Conservation (phyloP, 2,888 invertebrate genomes). For the Hydropsyche betteni region DNA sequence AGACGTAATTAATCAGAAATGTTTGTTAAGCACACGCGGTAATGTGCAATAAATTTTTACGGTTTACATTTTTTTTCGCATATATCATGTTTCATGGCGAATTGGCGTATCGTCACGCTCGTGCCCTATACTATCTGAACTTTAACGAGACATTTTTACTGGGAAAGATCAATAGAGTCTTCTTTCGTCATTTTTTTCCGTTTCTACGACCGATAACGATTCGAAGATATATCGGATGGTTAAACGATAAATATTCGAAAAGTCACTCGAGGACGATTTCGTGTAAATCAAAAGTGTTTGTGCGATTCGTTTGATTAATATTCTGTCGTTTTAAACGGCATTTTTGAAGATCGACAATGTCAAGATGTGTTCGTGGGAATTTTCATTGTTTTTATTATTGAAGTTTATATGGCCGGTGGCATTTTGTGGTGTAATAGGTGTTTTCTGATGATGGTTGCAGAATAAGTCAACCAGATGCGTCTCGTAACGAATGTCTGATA, state of each 20-base stretch:
- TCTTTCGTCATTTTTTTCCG: neutral
- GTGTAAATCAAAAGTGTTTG: slow-evolving; percentile 20
- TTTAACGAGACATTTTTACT: slow-evolving; percentile 7
- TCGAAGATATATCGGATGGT: neutral
- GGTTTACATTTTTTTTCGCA: slow-evolving; percentile 9
- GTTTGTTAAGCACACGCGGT: neutral
- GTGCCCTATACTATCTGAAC: slow-evolving; percentile 8
- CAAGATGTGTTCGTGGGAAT: slow-evolving; percentile 16
- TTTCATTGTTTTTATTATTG: slow-evolving; percentile 19
- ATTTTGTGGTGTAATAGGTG: slow-evolving; percentile 10
- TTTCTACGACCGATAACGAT: neutral
- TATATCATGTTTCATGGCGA: neutral
- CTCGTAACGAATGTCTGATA: too few species aligned
- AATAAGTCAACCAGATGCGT: neutral
- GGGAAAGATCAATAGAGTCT: too few species aligned
- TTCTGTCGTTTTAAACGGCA: slow-evolving; percentile 4
- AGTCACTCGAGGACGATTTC: neutral
- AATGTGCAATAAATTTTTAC: slow-evolving; percentile 24
- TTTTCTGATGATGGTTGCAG: neutral
- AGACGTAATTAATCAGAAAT: slow-evolving; percentile 10
- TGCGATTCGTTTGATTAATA: slow-evolving; percentile 20
- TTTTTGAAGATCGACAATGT: slow-evolving; percentile 13
- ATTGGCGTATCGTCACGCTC: slow-evolving; percentile 15
- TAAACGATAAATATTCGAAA: slow-evolving; percentile 15
- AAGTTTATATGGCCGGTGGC: slow-evolving; percentile 1